Evolutionary conservation across 1,140 invertebrate species (phyloP).

Genomic region (Pogonus chalceus): DNA sequence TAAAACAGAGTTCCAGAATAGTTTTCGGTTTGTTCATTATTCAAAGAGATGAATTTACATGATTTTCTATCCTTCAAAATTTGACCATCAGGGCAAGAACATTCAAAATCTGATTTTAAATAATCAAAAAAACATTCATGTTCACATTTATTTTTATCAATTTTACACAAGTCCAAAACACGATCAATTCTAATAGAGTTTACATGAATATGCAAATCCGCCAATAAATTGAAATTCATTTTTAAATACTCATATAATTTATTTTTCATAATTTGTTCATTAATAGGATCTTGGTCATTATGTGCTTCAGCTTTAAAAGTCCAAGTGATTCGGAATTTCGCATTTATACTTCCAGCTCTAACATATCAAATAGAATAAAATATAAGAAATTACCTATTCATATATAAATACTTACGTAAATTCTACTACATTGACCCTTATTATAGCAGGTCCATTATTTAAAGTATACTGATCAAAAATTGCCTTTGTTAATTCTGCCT

Average conservation of each 20-base stretch:
- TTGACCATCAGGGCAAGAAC: constrained; percentile 53
- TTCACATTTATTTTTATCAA: constrained; percentile 63
- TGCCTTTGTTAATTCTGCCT: constrained; percentile 45
- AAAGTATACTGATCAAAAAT: constrained; percentile 41
- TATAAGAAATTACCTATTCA: constrained; percentile 1
- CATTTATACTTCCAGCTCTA: constrained; percentile 52
- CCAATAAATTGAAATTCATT: constrained; percentile 41
- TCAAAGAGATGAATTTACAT: no score
- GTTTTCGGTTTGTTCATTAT: no score
- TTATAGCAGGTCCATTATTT: constrained; percentile 40
- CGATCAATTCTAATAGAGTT: constrained; percentile 36
- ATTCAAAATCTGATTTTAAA: constrained; percentile 47
- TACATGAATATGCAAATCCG: constrained; percentile 41
- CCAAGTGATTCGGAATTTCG: constrained; percentile 53
- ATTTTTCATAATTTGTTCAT: constrained; percentile 37
- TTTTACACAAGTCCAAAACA: constrained; percentile 63
- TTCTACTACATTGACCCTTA: constrained; percentile 51
- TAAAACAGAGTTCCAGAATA: no score
- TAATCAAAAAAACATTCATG: constrained; percentile 66
- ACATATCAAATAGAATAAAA: constrained; percentile 18
- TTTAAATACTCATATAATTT: constrained; percentile 39
- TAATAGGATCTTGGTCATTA: constrained; percentile 41
- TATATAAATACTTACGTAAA: constrained; percentile 40
- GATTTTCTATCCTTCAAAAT: no score
- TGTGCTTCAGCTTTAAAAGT: constrained; percentile 39